Conservation (phyloP, 2,113 vertebrate species). For the Protomyctophum bolini region DNA sequence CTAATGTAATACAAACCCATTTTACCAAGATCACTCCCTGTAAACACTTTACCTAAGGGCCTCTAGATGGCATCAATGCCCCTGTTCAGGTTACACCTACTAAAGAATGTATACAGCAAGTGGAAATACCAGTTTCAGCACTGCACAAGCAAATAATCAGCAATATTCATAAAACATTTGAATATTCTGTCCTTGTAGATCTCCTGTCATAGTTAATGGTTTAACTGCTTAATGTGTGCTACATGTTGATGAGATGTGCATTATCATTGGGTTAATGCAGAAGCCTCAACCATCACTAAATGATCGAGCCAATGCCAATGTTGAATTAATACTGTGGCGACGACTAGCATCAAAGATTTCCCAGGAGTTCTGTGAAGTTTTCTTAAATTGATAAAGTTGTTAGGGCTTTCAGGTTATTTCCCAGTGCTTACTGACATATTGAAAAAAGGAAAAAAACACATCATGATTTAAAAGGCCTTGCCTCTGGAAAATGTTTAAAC, state of each 20-base stretch:
- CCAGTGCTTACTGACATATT: not conserved
- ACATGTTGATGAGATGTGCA: not conserved
- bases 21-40: not conserved
- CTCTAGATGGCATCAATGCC: conserved; percentile 66
- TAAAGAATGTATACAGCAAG: conserved; percentile 23
- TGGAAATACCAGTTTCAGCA: conserved; percentile 62
- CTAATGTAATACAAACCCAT: conserved; percentile 12
- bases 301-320: not conserved
- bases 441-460: not conserved
- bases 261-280: not conserved
- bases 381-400: not conserved
- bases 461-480: conserved; percentile 28
- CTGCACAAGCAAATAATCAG: conserved; percentile 28
- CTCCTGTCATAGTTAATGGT: no score
- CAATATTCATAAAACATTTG: conserved; percentile 5
- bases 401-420: conserved; percentile 11
- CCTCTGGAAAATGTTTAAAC: conserved; percentile 21
- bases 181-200: not conserved
- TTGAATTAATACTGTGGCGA: not conserved
- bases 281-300: not conserved
- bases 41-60: conserved; percentile 20
- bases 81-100: conserved; percentile 35
- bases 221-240: not conserved
- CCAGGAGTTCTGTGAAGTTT: not conserved
- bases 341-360: not conserved